These are phyloP conservation scores for Sardinella longiceps DNA, from an alignment of 2,797 vertebrate genomes.

Conservation along the genomic window DNA sequence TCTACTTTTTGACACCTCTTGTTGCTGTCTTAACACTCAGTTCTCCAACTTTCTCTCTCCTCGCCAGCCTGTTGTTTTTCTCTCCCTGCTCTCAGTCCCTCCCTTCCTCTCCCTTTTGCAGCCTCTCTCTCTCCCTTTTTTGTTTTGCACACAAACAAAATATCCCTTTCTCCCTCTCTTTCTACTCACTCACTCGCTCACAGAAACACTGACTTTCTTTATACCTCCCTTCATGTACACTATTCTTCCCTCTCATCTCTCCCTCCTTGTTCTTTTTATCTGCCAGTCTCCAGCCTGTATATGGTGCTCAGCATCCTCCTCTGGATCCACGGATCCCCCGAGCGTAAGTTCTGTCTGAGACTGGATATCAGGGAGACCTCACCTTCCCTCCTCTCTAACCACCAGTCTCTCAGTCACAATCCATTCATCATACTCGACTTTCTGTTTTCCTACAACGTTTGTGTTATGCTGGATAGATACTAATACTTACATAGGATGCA, in stretches of 20 bases:
- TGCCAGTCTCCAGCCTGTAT: conserved; percentile 91
- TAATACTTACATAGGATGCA: not conserved
- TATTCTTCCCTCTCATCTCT: not conserved
- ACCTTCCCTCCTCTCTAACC: not conserved
- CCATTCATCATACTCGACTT: not conserved
- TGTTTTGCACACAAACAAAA: not conserved
- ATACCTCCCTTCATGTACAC: not conserved
- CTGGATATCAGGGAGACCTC: conserved; percentile 37
- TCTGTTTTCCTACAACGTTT: conserved; percentile 22
- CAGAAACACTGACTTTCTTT: not conserved
- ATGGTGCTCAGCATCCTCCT: conserved; percentile 96
- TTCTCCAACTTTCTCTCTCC: not conserved
- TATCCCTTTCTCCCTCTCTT: not conserved
- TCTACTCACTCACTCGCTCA: not conserved
- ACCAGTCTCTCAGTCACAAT: not conserved
- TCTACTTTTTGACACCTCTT: not conserved
- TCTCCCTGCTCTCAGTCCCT: not conserved
- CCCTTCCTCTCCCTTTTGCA: not conserved
- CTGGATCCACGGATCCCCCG: conserved; percentile 88
- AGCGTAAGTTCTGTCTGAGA: conserved; percentile 80
- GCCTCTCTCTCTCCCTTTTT: not conserved
- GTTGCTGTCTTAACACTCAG: conserved; percentile 5
- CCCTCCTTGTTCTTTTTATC: conserved; percentile 56
- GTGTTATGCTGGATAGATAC: not conserved
- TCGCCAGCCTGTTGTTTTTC: not conserved